phyloP scores from a whole-genome alignment of 2,797 vertebrate species.

The Ceryle rudis region DNA sequence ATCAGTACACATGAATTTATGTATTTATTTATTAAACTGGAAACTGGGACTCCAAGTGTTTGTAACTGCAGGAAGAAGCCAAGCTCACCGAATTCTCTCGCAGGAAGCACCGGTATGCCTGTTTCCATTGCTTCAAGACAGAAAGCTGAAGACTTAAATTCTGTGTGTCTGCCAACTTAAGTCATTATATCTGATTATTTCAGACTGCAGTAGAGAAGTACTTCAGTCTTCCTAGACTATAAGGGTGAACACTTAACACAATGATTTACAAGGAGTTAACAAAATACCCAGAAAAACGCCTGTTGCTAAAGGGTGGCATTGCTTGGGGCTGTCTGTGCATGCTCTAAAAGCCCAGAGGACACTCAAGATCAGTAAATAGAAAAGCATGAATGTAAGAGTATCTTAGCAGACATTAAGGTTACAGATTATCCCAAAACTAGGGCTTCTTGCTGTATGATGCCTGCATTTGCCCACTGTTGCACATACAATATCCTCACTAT shows the following conservation, averaged over 20 bases:
- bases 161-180: background rate
- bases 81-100: fast-evolving
- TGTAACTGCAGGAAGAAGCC: background rate
- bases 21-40: background rate
- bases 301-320: background rate
- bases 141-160: background rate
- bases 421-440: background rate
- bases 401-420: background rate
- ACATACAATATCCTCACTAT: background rate
- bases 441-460: fast-evolving
- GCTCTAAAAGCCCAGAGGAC: background rate
- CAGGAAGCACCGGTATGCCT: background rate
- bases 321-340: background rate
- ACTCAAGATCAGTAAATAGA: background rate
- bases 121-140: background rate
- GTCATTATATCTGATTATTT: background rate
- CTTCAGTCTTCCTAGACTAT: background rate
- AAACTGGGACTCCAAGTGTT: background rate
- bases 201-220: background rate
- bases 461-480: background rate
- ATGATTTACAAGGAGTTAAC: background rate
- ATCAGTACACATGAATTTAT: background rate
- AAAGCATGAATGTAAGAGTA: background rate
- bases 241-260: background rate
- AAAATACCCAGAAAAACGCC: background rate